Conservation (phyloP, 2,797 vertebrate genomes). For the Labeo calbasu region DNA sequence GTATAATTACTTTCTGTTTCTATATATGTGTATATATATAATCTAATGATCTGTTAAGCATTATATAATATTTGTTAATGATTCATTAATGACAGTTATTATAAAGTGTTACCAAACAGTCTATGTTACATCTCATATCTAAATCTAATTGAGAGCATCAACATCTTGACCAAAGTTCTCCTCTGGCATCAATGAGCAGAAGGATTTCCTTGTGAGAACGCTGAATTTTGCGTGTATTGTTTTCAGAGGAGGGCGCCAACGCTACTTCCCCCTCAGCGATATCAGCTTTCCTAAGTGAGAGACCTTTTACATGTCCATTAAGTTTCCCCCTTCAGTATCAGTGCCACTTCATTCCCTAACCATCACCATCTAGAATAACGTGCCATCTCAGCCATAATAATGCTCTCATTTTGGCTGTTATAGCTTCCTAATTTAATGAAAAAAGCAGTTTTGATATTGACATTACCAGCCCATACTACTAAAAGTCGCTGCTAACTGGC, state of each 20-base stretch:
- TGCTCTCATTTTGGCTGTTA: background rate
- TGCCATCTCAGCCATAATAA: background rate
- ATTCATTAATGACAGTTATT: background rate
- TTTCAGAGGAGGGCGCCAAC: constrained; percentile 60
- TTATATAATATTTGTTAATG: too few relatives aligned
- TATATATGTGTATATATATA: background rate
- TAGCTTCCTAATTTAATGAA: background rate
- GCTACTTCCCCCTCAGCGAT: constrained; percentile 57
- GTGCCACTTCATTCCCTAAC: constrained; percentile 53
- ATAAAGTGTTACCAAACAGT: background rate
- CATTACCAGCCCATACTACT: background rate
- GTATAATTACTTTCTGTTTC: too few relatives aligned
- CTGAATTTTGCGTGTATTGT: constrained; percentile 60
- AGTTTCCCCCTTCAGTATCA: constrained; percentile 50
- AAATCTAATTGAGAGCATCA: background rate
- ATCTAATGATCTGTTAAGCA: background rate
- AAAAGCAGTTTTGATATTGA: background rate
- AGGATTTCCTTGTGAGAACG: constrained; percentile 33
- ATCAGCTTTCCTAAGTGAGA: constrained; percentile 64
- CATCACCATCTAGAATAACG: constrained; percentile 28
- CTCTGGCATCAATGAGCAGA: constrained; percentile 26
- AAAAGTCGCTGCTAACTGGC: background rate
- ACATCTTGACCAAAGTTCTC: constrained; percentile 53
- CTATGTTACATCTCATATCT: background rate
- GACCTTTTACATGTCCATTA: constrained; percentile 61